Percentiles rank a stretch among this genome's conserved stretches.
These are phyloP conservation scores for Mus minutoides DNA, from an alignment of 2,797 vertebrate species.

Conservation along the genomic window DNA sequence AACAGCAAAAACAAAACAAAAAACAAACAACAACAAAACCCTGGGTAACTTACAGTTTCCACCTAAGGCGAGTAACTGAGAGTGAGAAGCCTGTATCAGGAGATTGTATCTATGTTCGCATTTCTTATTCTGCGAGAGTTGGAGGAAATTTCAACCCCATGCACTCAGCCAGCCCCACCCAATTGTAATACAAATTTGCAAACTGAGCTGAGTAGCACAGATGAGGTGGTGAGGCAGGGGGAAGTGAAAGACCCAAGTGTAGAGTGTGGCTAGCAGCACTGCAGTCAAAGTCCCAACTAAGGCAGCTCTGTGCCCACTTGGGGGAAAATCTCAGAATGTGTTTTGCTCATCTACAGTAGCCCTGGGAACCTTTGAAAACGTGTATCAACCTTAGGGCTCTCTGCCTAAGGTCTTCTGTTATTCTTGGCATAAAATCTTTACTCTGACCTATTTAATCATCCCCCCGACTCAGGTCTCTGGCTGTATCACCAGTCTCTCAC, in stretches of 20 bases:
- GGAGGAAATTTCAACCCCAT: background rate
- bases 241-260: background rate
- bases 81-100: background rate
- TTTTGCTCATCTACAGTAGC: background rate
- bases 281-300: background rate
- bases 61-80: background rate
- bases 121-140: background rate
- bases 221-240: background rate
- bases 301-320: background rate
- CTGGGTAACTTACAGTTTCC: background rate
- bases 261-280: fast-evolving
- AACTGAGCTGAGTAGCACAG: background rate
- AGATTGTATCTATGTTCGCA: background rate
- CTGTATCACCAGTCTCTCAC: background rate
- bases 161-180: no score
- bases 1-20: background rate
- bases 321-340: background rate
- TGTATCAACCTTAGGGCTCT: background rate
- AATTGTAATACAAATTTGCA: background rate
- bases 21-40: background rate
- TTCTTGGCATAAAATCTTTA: background rate
- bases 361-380: background rate
- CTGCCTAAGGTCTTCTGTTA: background rate
- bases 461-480: background rate
- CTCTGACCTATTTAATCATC: background rate